Conservation (phyloP, 2,113 vertebrate genomes). For the Hepsetus odoe region DNA sequence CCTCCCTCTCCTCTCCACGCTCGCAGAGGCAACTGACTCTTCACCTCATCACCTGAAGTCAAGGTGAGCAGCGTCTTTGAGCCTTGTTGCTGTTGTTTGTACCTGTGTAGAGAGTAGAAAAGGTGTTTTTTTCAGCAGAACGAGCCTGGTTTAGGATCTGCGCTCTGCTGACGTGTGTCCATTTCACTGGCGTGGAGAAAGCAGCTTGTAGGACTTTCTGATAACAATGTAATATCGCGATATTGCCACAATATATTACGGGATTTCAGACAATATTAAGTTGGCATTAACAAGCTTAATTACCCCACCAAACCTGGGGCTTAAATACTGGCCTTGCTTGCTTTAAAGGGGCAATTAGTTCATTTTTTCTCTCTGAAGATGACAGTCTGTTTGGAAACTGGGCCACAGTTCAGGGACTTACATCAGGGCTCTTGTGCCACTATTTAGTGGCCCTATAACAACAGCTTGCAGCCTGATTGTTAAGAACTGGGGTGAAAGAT, state of each 20-base stretch:
- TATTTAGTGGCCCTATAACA: no score
- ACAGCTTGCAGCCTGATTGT: no score
- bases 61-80: constrained; percentile 66
- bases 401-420: no score
- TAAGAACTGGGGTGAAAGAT: no score
- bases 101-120: background rate
- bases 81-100: constrained; percentile 10
- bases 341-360: background rate
- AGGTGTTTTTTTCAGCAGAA: background rate
- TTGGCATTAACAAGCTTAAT: no score
- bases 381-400: no score
- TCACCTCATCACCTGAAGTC: constrained; percentile 63
- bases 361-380: no score
- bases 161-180: constrained; percentile 14
- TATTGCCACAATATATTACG: background rate
- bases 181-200: background rate
- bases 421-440: no score
- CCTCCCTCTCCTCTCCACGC: constrained; percentile 66
- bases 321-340: background rate
- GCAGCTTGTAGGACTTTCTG: background rate
- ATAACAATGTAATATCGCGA: background rate
- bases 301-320: no score
- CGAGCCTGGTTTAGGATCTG: background rate
- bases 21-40: constrained; percentile 58
- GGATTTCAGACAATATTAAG: background rate